phyloP scores from a whole-genome alignment of 2,113 vertebrate genomes.

The Clarias macrocephalus region DNA sequence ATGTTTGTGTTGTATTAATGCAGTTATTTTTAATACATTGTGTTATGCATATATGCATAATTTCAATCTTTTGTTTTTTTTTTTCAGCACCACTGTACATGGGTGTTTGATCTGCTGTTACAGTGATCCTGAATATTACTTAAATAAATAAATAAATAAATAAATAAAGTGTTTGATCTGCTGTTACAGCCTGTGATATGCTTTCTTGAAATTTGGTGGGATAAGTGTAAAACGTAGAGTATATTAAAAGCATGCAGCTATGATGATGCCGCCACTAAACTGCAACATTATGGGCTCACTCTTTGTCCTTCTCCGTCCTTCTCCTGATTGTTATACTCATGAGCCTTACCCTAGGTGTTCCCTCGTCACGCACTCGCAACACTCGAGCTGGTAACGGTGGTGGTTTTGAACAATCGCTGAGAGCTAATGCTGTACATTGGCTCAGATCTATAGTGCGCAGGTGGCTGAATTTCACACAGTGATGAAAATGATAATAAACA shows the following conservation, averaged over 20 bases:
- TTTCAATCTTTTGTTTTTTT: neutral
- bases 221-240: neutral
- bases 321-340: neutral
- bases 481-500: conserved; percentile 39
- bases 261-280: neutral
- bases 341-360: conserved; percentile 7
- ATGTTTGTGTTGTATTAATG: neutral
- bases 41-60: neutral
- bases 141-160: neutral
- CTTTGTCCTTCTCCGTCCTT: conserved; percentile 13
- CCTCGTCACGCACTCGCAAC: neutral
- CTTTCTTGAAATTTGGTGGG: neutral
- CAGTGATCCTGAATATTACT: neutral
- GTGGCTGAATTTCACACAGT: conserved; percentile 34
- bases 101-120: neutral
- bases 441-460: conserved; percentile 17
- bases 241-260: neutral
- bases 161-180: too few species aligned
- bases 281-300: neutral
- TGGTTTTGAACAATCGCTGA: neutral
- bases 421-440: conserved; percentile 18
- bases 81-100: neutral
- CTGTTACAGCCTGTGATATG: neutral
- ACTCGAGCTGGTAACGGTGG: neutral
- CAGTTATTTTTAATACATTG: neutral